Conservation (phyloP, 2,888 invertebrate genomes). For the Lasioglossum morio region DNA sequence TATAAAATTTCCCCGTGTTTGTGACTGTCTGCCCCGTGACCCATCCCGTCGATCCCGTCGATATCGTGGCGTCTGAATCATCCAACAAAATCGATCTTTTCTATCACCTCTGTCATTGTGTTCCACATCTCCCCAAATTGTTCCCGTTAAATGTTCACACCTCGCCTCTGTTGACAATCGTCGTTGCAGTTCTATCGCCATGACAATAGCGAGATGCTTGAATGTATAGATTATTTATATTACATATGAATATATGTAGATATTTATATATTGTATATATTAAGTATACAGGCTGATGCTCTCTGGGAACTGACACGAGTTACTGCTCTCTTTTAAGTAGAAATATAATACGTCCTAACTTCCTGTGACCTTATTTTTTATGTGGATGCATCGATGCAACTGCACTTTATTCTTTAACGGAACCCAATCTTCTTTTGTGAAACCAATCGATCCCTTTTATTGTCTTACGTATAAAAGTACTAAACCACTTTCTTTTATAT, state of each 20-base stretch:
- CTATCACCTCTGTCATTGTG: conserved; percentile 8
- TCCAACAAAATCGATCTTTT: conserved; percentile 10
- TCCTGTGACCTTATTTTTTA: too few species aligned
- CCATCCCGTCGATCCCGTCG: conserved; percentile 73
- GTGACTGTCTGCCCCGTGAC: conserved; percentile 79
- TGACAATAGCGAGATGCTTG: conserved; percentile 45
- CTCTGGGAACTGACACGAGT: too few species aligned
- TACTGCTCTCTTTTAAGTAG: too few species aligned
- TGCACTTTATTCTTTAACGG: too few species aligned
- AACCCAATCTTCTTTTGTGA: too few species aligned
- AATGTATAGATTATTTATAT: conserved; percentile 56
- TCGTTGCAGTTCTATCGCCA: conserved; percentile 24
- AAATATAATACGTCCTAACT: too few species aligned
- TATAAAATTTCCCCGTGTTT: conserved; percentile 84
- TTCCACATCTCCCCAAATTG: neutral
- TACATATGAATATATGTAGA: conserved; percentile 53
- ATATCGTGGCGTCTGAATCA: conserved; percentile 74
- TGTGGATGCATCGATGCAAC: too few species aligned
- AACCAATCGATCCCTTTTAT: too few species aligned
- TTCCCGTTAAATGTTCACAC: conserved; percentile 56
- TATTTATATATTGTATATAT: conserved; percentile 57
- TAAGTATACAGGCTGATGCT: conserved; percentile 22
- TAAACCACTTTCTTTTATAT: too few species aligned
- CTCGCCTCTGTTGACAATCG: conserved; percentile 42
- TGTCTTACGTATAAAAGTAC: too few species aligned